Evolutionary conservation across 2,797 vertebrate genomes (phyloP), one percentile per base, ranked within the genome.

Genomic region (Serranus cabrilla): DNA sequence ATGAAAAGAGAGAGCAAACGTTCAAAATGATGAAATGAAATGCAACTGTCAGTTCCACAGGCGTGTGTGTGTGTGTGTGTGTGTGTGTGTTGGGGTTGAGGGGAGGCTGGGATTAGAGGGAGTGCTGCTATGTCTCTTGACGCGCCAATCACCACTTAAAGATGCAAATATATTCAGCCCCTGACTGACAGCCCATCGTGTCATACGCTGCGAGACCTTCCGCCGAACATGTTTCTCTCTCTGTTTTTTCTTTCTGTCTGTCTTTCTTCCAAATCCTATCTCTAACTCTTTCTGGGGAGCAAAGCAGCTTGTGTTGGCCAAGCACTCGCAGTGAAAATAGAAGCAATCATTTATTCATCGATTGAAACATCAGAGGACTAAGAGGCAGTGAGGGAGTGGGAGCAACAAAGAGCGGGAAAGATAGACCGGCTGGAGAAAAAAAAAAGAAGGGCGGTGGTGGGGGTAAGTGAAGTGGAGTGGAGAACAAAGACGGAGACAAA

Each of bases 331-430:
- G 91, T 88, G 89, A 94, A 93, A 95, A 94, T 94, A 95, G 94
- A 91, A 94, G 89, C 91, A 94, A 94, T 95, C 91, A 94, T 94
- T 95, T 94, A 95, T 95, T 95, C 89, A 95, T 95, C 79, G 92
- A 95, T 95, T 93, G 93, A 92, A 94, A 93, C 92, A 93, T 95
- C 92, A 92, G 90, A 93, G 86, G 88, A 83, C 78, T 82, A 80
- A 84, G 80, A 89, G 87, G 76, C 84, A 71, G 84, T 40, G 57
- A 80, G 80, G 74, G 84, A 86, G 82, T 51, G 64, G 71, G 80
- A 78, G 82, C 74, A 85, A 82, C 80, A 87, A 86, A 88, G 80
- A 87, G 81, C 23, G 70, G 62, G 85, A 77, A 76, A 86, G 74
- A 90, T 37, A 79, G 77, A 81, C 72, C 60, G 78, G 72, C 45